Base-by-base conservation (phyloP, 2,888 invertebrate species). In the Spodoptera littoralis region DNA sequence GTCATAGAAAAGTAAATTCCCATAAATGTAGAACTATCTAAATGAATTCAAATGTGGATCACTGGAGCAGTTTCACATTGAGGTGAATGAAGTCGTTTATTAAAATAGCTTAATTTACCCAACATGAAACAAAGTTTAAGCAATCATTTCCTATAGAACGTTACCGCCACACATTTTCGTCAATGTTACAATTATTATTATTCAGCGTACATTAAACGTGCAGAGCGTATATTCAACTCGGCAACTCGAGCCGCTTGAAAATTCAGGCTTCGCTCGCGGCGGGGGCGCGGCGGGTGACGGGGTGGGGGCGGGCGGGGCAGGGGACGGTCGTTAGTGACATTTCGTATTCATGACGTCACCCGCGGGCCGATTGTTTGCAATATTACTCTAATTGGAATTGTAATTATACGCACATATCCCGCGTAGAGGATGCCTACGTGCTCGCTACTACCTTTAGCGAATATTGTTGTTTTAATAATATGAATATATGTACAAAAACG, bases 311-410 rank as follows among this genome's bases (percentile, higher is more conserved):
- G 70, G 61, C 70, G 43, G 70, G 73, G 76, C 71, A 78, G 81
- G 70, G 85, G 87, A 80, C 82, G 89, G 90, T 94, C 94, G 94
- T 94, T 94, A 94, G 94, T 90, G 93, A 92, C 91, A 94, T 94
- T 94, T 92, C 90, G 94, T 93, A 94, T 94, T 94, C 94, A 94
- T 93, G 92, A 92, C 93, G 92, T 90, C 90, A 90, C 89, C 89
- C 91, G 74, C 88, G 84, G 90, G 91, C 91, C 94, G 92, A 93
- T 94, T 94, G 94, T 94, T 94, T 94, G 94, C 93, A 92, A 93
- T 94, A 93, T 94, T 93, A 94, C 90, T 92, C 92, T 94, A 94
- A 94, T 94, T 94, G 94, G 89, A 89, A 94, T 93, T 93, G 93
- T 92, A 93, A 94, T 91, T 92, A 92, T 89, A 86, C 80, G 89